Percentiles rank a stretch among this genome's conserved stretches.
phyloP scores from a whole-genome alignment of 2,797 vertebrate genomes.

The Pterois miles region DNA sequence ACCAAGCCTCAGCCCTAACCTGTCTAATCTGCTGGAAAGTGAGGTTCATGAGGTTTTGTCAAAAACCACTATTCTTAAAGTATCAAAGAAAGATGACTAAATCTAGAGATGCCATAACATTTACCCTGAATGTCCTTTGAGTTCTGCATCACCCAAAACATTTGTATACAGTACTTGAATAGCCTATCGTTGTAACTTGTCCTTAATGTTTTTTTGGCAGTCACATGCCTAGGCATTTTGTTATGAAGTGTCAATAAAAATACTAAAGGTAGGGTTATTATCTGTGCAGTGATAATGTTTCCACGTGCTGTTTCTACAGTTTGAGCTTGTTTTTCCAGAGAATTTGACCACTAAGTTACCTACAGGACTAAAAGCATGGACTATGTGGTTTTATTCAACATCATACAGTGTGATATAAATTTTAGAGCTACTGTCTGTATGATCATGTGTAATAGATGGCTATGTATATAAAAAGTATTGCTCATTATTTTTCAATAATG shows the following conservation, averaged over 20 bases:
- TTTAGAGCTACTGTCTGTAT: constrained; percentile 30
- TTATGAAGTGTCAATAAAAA: constrained; percentile 7
- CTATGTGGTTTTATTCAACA: constrained; percentile 36
- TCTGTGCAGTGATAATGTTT: constrained; percentile 18
- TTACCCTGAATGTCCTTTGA: constrained; percentile 39
- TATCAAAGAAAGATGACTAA: constrained; percentile 56
- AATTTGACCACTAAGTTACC: constrained; percentile 21
- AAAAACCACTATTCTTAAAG: constrained; percentile 30
- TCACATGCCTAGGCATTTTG: not conserved
- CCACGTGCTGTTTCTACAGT: constrained; percentile 14
- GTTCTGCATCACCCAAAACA: constrained; percentile 22
- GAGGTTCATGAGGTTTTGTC: constrained; percentile 20
- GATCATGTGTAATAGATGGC: constrained; percentile 31
- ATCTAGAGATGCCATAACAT: constrained; percentile 64
- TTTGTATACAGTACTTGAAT: constrained; percentile 47
- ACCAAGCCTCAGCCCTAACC: constrained; percentile 30
- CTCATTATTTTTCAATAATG: constrained; percentile 48
- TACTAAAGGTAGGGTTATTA: not conserved
- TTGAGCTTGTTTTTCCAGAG: not conserved
- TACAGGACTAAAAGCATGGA: constrained; percentile 42
- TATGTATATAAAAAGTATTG: constrained; percentile 14
- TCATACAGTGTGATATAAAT: constrained; percentile 29
- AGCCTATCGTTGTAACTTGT: constrained; percentile 19
- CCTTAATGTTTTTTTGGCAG: constrained; percentile 2
- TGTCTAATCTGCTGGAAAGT: constrained; percentile 2